Base-by-base conservation (phyloP, 1,140 invertebrate genomes). In the Aphaenogaster rudis region DNA sequence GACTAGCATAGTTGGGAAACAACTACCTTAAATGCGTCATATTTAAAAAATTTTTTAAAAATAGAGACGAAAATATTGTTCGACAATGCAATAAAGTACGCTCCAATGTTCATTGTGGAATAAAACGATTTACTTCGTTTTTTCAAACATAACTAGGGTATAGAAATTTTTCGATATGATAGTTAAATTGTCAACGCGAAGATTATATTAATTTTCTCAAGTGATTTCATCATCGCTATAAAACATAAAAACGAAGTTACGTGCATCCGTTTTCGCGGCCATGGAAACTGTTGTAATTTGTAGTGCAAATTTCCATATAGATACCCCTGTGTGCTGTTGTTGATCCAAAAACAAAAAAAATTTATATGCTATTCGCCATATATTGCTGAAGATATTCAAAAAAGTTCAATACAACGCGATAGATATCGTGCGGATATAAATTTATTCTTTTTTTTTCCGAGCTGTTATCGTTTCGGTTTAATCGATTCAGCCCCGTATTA, bases 351-450 rank as follows among this genome's bases (percentile, higher is more conserved):
- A 63, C 33, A 42, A 64, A 71, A 81, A 81, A 81, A 48, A 67
- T 84, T 36, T 84, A 61, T 61, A 61, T 21, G 54, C 54, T 9
- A 82, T 74, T 82, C 67, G 54, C 80, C 42, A 84, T 84, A 74
- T 74, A 84, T 76, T 84, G 80, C 42, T 76, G 80, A 82, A 82
- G 80, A 82, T 82, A 82, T 82, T 74, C 39, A 61, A 82, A 82
- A 82, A 82, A 82, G 67, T 82, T 82, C 80, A 45, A 74, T 74
- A 48, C 28, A 61, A 82, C 33, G 28, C 42, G 80, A 82, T 84
- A 82, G 80, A 1, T 84, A 84, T 61, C 80, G 69, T 36, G 54
- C 33, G 54, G 69, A 63, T 74, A 84, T 84, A 72, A 74, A 76
- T 84, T 84, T 84, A 74, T 82, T 67, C 61, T 28, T 45, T 69